These are phyloP conservation scores for Drosophila aff. DNA, from an alignment of 1,140 invertebrate species.

Conservation along the genomic window DNA sequence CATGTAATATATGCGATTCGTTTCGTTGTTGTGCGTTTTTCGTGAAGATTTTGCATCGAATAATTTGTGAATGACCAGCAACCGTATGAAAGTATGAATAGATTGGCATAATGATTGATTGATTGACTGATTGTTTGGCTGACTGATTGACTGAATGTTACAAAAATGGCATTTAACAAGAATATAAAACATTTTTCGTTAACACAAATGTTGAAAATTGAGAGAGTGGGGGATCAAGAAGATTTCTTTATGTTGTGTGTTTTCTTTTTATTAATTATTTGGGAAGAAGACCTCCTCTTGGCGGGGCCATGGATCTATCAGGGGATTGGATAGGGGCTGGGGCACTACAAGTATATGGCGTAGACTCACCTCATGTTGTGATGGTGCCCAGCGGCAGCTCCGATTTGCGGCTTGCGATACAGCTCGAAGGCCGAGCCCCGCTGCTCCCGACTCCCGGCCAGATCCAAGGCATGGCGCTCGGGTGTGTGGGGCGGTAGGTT, in stretches of 20 bases:
- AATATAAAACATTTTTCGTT: slow-evolving; percentile 85
- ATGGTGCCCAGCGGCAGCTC: slow-evolving; percentile 86
- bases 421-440: slow-evolving; percentile 97
- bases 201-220: slow-evolving; percentile 75
- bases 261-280: neutral
- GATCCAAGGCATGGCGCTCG: slow-evolving; percentile 87
- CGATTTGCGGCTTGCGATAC: slow-evolving; percentile 93
- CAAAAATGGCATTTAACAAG: slow-evolving; percentile 77
- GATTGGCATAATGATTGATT: slow-evolving; percentile 70
- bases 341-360: slow-evolving; percentile 10
- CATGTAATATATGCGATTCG: slow-evolving; percentile 58
- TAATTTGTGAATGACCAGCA: slow-evolving; percentile 72
- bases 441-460: slow-evolving; percentile 94
- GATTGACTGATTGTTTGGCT: slow-evolving; percentile 57
- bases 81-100: slow-evolving; percentile 74
- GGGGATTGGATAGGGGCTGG: neutral
- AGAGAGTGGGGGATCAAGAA: slow-evolving; percentile 29
- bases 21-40: slow-evolving; percentile 69
- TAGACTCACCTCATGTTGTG: slow-evolving; percentile 90
- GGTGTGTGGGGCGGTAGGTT: slow-evolving; percentile 80
- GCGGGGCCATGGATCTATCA: slow-evolving; percentile 16
- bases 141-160: slow-evolving; percentile 50
- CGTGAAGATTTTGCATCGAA: slow-evolving; percentile 65
- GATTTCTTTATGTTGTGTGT: slow-evolving; percentile 22
- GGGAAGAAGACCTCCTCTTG: neutral